Conservation (phyloP, 2,113 vertebrate genomes). For the Lontra canadensis region DNA sequence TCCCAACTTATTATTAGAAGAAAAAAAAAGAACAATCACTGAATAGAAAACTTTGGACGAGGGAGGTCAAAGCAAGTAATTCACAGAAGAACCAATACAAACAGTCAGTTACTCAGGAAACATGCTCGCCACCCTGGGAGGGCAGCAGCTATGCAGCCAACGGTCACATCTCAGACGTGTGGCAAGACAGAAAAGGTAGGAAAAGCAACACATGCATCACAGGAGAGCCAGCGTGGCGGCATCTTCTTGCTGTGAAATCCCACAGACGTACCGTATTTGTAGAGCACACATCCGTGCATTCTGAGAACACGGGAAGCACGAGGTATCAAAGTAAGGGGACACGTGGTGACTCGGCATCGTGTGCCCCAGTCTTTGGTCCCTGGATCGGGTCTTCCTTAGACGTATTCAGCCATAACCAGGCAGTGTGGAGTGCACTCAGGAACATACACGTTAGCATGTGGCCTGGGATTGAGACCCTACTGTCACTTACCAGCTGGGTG, state of each 20-base stretch:
- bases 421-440: rapidly evolving
- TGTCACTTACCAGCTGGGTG: no score
- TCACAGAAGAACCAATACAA: not conserved
- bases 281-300: rapidly evolving
- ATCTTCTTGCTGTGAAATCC: rapidly evolving
- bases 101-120: not conserved
- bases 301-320: not conserved
- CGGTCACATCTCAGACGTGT: rapidly evolving
- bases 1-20: not conserved
- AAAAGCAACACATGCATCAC: rapidly evolving
- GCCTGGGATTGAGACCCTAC: not conserved
- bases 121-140: not conserved
- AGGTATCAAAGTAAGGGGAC: not conserved
- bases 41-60: not conserved
- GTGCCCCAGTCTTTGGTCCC: not conserved
- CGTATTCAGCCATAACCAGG: not conserved
- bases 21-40: not conserved
- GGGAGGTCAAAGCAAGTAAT: not conserved
- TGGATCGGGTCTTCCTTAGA: no score
- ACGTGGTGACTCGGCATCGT: not conserved
- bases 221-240: not conserved
- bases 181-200: rapidly evolving
- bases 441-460: rapidly evolving
- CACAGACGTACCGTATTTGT: rapidly evolving
- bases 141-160: rapidly evolving